These are phyloP conservation scores for Phenganax marumi DNA, from an alignment of 92 coral and sea anemone species.

Conservation along the genomic window DNA sequence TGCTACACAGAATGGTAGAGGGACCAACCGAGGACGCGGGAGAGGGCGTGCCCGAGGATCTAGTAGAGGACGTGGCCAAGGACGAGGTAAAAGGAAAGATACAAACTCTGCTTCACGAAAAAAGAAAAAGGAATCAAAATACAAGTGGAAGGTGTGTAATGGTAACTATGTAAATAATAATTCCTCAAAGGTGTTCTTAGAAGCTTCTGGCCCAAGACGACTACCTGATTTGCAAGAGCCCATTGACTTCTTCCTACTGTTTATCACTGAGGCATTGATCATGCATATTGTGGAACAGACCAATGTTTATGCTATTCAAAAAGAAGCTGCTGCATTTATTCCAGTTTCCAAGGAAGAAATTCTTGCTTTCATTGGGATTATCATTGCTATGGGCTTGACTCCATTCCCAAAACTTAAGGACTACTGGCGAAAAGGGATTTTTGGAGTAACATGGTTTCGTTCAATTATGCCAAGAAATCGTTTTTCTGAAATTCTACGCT, in stretches of 20 bases:
- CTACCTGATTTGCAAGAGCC: not conserved
- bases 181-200: too few relatives aligned
- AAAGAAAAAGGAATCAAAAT: too few relatives aligned
- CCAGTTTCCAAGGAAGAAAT: not conserved
- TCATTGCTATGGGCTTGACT: conserved; percentile 11
- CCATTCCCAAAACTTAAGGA: not conserved
- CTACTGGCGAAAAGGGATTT: conserved; percentile 4
- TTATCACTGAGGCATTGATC: not conserved
- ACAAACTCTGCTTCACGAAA: too few relatives aligned
- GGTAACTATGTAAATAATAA: too few relatives aligned
- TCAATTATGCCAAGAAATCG: not conserved
- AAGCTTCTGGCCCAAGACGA: not conserved
- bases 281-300: not conserved
- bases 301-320: conserved; percentile 12
- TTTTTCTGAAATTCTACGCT: not conserved
- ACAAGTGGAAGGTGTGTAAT: too few relatives aligned
- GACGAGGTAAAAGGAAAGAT: too few relatives aligned
- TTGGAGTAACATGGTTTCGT: not conserved
- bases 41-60: too few relatives aligned
- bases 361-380: conserved; percentile 6
- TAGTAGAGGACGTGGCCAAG: too few relatives aligned
- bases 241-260: not conserved
- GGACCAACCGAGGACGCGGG: too few relatives aligned
- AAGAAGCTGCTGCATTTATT: not conserved
- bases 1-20: too few relatives aligned